Percentiles rank a stretch among this genome's conserved stretches.
Conservation (phyloP, 2,113 vertebrate genomes). For the Grantiella picta region DNA sequence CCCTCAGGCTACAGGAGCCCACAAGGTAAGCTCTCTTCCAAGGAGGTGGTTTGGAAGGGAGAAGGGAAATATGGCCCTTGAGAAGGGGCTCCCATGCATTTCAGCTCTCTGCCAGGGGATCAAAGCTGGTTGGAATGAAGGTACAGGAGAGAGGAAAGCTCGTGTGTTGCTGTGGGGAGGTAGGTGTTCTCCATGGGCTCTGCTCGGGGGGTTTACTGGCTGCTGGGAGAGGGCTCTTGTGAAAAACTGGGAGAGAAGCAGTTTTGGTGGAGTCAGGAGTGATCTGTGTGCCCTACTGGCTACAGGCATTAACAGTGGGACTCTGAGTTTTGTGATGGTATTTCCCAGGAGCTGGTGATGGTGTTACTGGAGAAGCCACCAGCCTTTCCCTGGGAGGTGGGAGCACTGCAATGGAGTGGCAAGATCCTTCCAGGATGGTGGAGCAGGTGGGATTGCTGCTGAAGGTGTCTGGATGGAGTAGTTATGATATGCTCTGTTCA, state of each 20-base stretch:
- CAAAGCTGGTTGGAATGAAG: neutral
- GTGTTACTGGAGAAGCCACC: neutral
- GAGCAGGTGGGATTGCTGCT: neutral
- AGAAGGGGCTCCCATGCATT: accelerated
- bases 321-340: neutral
- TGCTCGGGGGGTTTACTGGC: accelerated
- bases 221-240: neutral
- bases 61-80: neutral
- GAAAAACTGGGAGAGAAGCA: neutral
- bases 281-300: neutral
- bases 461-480: neutral
- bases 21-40: accelerated
- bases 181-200: neutral
- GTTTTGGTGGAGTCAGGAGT: neutral
- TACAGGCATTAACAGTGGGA: neutral
- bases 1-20: neutral
- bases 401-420: neutral
- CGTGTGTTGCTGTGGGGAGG: neutral
- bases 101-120: neutral
- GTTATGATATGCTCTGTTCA: neutral
- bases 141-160: neutral
- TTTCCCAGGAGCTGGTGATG: accelerated
- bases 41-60: neutral
- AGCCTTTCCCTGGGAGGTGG: neutral
- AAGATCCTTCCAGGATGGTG: neutral